These are phyloP conservation scores for Solenopsis fugax DNA, from an alignment of 1,140 invertebrate species.

Conservation along the genomic window DNA sequence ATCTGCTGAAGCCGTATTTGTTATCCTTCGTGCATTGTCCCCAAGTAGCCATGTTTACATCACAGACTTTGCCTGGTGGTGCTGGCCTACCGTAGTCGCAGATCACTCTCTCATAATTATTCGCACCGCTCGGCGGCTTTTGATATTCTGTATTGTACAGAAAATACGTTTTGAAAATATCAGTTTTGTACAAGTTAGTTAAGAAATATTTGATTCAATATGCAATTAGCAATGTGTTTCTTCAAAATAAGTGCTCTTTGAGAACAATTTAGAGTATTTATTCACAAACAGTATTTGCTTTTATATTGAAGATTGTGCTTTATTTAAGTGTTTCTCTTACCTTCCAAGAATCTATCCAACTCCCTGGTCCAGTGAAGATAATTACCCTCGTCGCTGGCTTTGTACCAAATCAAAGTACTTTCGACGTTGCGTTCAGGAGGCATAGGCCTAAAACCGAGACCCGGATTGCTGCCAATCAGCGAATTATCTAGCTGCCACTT, in stretches of 20 bases:
- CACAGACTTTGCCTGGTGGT: conserved; percentile 87
- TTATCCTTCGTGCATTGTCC: conserved; percentile 87
- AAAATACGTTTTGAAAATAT: background rate
- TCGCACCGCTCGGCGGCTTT: conserved; percentile 75
- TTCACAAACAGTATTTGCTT: background rate
- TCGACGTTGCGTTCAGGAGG: conserved; percentile 95
- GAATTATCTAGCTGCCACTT: conserved; percentile 95
- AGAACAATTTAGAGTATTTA: background rate
- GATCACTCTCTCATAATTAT: conserved; percentile 78
- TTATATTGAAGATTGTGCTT: background rate
- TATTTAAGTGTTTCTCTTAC: conserved; percentile 84
- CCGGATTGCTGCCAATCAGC: conserved; percentile 96
- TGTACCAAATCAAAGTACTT: conserved; percentile 97
- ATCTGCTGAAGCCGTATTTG: conserved; percentile 88
- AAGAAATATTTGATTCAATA: background rate
- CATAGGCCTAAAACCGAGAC: conserved; percentile 97
- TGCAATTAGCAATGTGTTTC: background rate
- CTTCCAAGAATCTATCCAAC: conserved; percentile 90
- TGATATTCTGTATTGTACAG: conserved; percentile 85
- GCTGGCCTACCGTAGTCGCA: conserved; percentile 86
- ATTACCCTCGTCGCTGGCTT: conserved; percentile 92
- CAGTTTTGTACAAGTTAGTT: background rate
- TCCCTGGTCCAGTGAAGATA: conserved; percentile 93
- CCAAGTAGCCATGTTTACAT: conserved; percentile 86
- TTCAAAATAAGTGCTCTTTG: background rate